These are phyloP conservation scores for Hymenopus coronatus DNA, from an alignment of 2,888 invertebrate genomes.

Conservation along the genomic window DNA sequence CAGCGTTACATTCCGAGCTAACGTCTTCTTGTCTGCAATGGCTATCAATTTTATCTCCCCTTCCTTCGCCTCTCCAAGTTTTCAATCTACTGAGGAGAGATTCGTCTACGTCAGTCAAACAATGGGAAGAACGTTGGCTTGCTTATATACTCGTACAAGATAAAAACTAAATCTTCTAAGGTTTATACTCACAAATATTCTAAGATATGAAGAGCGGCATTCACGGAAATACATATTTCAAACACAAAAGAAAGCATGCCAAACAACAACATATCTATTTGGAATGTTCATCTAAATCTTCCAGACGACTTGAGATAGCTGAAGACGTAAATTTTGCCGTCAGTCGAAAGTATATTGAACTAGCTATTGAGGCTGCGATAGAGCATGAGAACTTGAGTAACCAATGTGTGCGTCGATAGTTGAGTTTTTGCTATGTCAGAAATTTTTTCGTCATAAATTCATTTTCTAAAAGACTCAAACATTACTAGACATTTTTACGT, in stretches of 20 bases:
- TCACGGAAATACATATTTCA: not conserved
- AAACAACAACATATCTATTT: not conserved
- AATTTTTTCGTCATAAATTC: no score
- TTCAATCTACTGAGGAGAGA: not conserved
- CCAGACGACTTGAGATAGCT: not conserved
- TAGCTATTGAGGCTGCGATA: no score
- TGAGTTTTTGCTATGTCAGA: no score
- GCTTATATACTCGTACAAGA: not conserved
- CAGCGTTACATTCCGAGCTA: not conserved
- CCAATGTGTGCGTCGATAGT: no score
- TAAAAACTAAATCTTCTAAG: not conserved
- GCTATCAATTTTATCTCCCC: not conserved
- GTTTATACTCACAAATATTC: not conserved
- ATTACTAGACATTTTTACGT: no score
- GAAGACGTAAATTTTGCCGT: no score
- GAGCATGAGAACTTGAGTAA: no score
- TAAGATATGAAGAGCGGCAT: not conserved
- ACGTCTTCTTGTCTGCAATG: not conserved
- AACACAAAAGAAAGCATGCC: not conserved
- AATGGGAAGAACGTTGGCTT: not conserved
- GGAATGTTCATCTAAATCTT: not conserved
- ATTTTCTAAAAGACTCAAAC: no score
- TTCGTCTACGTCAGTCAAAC: not conserved
- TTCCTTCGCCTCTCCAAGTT: not conserved
- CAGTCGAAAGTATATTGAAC: no score